A percentile compares a stretch with the other conserved stretches of the same genome.
These are phyloP conservation scores for Harpagifer antarcticus DNA, from an alignment of 2,797 vertebrate species.

Conservation along the genomic window DNA sequence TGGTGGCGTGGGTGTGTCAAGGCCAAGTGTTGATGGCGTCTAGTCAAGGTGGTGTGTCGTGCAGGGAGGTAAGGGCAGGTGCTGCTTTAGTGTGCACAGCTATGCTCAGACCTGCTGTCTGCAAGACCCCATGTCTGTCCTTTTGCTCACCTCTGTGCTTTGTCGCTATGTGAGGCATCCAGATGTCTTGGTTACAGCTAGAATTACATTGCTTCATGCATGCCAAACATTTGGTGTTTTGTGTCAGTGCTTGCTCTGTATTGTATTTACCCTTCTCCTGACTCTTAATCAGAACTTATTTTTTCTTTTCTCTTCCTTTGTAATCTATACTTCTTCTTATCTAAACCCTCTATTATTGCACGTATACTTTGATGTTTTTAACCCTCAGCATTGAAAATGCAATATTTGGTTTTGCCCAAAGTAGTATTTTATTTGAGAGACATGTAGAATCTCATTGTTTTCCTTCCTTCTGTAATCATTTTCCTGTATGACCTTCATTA, in stretches of 20 bases:
- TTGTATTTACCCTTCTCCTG: slow-evolving; percentile 67
- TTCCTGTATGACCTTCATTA: slow-evolving; percentile 83
- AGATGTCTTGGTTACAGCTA: slow-evolving; percentile 75
- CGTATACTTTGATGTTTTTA: slow-evolving; percentile 76
- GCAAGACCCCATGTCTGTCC: slow-evolving; percentile 84
- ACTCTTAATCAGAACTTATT: slow-evolving; percentile 54
- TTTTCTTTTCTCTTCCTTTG: slow-evolving; percentile 53
- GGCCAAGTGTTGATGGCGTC: slow-evolving; percentile 82
- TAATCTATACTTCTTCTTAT: slow-evolving; percentile 61
- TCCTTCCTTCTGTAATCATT: slow-evolving; percentile 86
- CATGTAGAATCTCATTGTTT: slow-evolving; percentile 84
- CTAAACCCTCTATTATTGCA: slow-evolving; percentile 72
- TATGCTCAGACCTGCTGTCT: slow-evolving; percentile 84
- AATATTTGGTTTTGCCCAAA: slow-evolving; percentile 83
- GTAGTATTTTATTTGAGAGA: slow-evolving; percentile 85
- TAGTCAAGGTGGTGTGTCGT: slow-evolving; percentile 80
- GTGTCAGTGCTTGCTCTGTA: slow-evolving; percentile 72
- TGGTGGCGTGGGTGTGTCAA: slow-evolving; percentile 79
- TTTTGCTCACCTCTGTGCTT: slow-evolving; percentile 84
- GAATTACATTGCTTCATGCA: slow-evolving; percentile 85
- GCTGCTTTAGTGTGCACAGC: slow-evolving; percentile 86
- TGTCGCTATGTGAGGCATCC: slow-evolving; percentile 80
- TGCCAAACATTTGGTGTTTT: slow-evolving; percentile 80
- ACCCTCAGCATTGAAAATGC: slow-evolving; percentile 81
- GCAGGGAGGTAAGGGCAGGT: slow-evolving; percentile 85